Percentiles rank a stretch among this genome's conserved stretches.
These are phyloP conservation scores for Cybosia mesomella DNA, from an alignment of 2,888 invertebrate genomes.

Conservation along the genomic window DNA sequence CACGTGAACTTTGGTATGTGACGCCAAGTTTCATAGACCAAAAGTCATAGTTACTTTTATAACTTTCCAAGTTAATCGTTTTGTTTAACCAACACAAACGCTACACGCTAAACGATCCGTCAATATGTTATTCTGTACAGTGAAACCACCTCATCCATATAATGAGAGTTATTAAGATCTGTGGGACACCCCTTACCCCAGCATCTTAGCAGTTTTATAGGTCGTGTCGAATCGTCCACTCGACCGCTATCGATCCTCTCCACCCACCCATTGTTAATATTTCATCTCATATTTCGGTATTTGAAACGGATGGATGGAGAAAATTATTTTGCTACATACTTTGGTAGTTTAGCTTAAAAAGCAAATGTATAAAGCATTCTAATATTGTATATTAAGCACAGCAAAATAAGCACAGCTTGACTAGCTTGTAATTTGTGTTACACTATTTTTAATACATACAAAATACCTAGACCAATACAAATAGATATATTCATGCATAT, in stretches of 20 bases:
- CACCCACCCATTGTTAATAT: constrained; percentile 27
- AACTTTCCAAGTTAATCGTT: too few species aligned
- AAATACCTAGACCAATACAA: too few species aligned
- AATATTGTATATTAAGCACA: too few species aligned
- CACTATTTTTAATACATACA: too few species aligned
- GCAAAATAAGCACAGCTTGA: too few species aligned
- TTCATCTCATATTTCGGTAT: constrained; percentile 47
- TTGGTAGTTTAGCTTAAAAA: not conserved
- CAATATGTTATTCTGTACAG: not conserved
- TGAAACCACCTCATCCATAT: constrained; percentile 17
- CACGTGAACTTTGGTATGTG: too few species aligned
- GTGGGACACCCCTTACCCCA: constrained; percentile 36
- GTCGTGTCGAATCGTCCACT: constrained; percentile 69
- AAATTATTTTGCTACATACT: not conserved
- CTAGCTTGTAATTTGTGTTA: too few species aligned
- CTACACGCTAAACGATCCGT: too few species aligned
- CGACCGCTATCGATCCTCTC: constrained; percentile 62
- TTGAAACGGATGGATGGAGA: not conserved
- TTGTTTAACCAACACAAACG: not conserved
- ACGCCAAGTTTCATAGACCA: too few species aligned
- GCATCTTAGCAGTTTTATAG: constrained; percentile 74
- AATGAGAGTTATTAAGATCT: constrained; percentile 3
- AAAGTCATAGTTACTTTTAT: too few species aligned
- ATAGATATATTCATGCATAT: too few species aligned
- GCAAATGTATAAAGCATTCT: too few species aligned